Base-by-base conservation (phyloP, 2,113 vertebrate genomes). In the Ailuropoda melanoleuca region DNA sequence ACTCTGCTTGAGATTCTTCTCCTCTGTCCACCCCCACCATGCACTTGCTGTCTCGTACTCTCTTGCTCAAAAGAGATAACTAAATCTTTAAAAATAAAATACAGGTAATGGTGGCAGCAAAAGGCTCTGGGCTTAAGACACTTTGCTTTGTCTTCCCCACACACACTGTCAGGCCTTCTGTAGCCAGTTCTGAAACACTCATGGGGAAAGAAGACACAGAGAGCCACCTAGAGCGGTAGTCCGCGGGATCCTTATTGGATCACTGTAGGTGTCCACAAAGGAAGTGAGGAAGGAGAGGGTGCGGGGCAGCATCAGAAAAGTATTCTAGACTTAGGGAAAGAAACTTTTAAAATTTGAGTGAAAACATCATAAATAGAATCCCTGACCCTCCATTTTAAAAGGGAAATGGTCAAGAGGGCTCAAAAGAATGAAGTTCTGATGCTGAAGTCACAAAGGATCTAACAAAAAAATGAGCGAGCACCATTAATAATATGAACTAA, bases 391-490 rank as follows among this genome's bases (percentile, higher is more conserved):
- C 14, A 23, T 80, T 95, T 93, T 81, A 48, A 68, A 93, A 95
- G 77, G 62, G 64, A 91, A 88, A 75, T 29, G 9, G 10, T 48
- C 87, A 81, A 80, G 56, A 88, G 37, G 78, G 23, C 64, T 95
- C 21, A 46, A 86, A 86, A 94, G 46, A 72, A 95, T 84, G 34
- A 95, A 96, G 74, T 94, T 74, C 60, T 78, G 74, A 92, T 75
- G 77, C 68, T 43, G 50, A 70, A 58, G 50, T 39, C 60, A 77
- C 50, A 86, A 84, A 78, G 43, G 62, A 66, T n/a, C 39, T 39
- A 29, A 60, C 29, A 64, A 78, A 85, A 74, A 90, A 93, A 96
- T 84, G 14, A 86, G 39, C 46, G 60, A 66, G 23, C 24, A 66
- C 34, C 75, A 18, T 39, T n/a, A 82, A 48, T 50, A 55, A 64